phyloP scores from a whole-genome alignment of 2,888 invertebrate genomes.

The Tetheella fluctuosa region DNA sequence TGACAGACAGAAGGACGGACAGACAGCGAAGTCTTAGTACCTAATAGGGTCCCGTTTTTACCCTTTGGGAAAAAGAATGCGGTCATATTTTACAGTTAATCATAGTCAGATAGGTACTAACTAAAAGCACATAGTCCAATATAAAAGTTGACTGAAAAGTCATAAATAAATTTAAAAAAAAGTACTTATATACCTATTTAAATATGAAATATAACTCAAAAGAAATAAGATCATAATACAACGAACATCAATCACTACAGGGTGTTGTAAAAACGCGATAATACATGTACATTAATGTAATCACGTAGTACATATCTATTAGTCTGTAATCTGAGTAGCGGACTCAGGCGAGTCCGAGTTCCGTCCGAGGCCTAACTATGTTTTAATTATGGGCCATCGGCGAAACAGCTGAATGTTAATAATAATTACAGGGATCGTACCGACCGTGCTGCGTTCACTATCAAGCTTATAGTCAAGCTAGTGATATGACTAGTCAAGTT shows the following conservation, averaged over 20 bases:
- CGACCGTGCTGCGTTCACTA: slow-evolving; percentile 51
- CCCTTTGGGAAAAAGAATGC: too few species aligned
- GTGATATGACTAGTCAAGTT: neutral
- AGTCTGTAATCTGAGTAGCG: slow-evolving; percentile 67
- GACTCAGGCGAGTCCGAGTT: slow-evolving; percentile 42
- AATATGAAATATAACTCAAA: neutral
- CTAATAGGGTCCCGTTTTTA: too few species aligned
- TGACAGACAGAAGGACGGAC: too few species aligned
- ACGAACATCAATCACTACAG: slow-evolving; percentile 56
- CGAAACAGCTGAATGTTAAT: slow-evolving; percentile 64
- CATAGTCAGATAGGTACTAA: too few species aligned
- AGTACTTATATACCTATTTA: neutral
- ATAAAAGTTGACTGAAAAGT: too few species aligned
- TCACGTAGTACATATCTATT: slow-evolving; percentile 79
- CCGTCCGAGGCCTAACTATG: slow-evolving; percentile 71
- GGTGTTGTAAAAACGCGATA: slow-evolving; percentile 54
- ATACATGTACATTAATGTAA: slow-evolving; percentile 62
- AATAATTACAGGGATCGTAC: slow-evolving; percentile 70
- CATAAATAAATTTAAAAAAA: neutral
- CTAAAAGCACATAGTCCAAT: too few species aligned
- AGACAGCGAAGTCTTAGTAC: too few species aligned
- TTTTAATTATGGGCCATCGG: slow-evolving; percentile 76
- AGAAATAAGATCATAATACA: neutral
- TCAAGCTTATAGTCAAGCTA: neutral
- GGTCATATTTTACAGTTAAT: too few species aligned